A percentile compares a stretch with the other conserved stretches of the same genome.
Evolutionary conservation across 2,113 vertebrate species (phyloP).

Genomic region (Morone chrysops): DNA sequence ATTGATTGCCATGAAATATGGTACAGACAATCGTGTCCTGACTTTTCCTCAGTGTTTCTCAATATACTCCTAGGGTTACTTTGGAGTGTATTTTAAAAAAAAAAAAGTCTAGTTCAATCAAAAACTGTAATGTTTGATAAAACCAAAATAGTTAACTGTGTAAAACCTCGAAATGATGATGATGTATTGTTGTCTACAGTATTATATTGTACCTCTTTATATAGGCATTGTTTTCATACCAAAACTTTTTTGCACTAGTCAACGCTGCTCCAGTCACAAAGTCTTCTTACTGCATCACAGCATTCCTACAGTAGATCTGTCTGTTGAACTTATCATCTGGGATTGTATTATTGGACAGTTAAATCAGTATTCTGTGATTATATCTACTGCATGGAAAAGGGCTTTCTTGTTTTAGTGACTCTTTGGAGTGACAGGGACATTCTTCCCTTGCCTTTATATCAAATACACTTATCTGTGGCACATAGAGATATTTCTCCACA

Average conservation of each 20-base stretch:
- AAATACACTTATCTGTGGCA: conserved; percentile 9
- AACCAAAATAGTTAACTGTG: too few species aligned
- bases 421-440: neutral
- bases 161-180: too few species aligned
- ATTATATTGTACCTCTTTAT: too few species aligned
- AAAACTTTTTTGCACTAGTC: too few species aligned
- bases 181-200: too few species aligned
- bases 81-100: too few species aligned
- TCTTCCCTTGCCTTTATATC: neutral
- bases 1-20: neutral
- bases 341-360: neutral
- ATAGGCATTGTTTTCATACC: too few species aligned
- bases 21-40: neutral
- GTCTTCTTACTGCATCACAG: neutral
- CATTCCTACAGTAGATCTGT: neutral
- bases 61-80: too few species aligned
- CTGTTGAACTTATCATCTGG: neutral
- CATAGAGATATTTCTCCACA: conserved; percentile 50
- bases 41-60: neutral
- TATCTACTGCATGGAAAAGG: neutral
- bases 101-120: too few species aligned
- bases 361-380: conserved; percentile 3
- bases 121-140: too few species aligned
- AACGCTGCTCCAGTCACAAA: conserved; percentile 9
- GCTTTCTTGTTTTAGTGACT: conserved; percentile 3